Evolutionary conservation across 2,888 invertebrate genomes (phyloP), one percentile per base, ranked within the genome.

Genomic region (Amphipyra tragopoginis): DNA sequence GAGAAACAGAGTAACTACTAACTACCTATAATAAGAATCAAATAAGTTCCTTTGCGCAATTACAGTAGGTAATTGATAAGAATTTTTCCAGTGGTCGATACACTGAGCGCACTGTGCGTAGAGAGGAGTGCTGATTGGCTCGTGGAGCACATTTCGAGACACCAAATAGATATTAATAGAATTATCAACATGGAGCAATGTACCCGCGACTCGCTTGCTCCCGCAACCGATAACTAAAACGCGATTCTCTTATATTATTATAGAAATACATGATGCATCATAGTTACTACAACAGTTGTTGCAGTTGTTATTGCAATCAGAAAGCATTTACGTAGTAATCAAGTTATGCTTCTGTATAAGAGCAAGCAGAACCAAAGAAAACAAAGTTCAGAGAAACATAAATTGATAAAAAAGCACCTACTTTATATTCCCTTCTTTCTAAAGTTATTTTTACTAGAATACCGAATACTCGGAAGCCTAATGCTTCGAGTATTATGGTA

Each of bases 151-250:
- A 81, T 83, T 86, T 84, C 83, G 88, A 87, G 86, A 87, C 85
- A 84, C 83, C 75, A 85, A 83, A 86, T 84, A 86, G 84, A 85
- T 91, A 92, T 88, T 90, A 88, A 89, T 91, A 93, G 90, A 90
- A 82, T 93, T 93, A 93, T 93, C 93, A 92, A 85, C 77, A 65
- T 81, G 83, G 92, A 90, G 90, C 91, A 92, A 90, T 85, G 91
- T 78, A 92, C 93, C 88, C 82, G 59, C 72, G 65, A 77, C 64
- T 72, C 65, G 69, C 66, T 67, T 53, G 53, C 66, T 62, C 59
- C 63, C 63, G 58, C 63, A 54, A 47, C 55, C 48, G 65, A 50
- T 48, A 36, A 44, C 59, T 58, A 42, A 75, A 58, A 60, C 26
- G 13, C 40, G 21, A 36, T 9, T 51, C 36, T 39, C 43, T 47